phyloP scores from a whole-genome alignment of 2,888 invertebrate species.

The Arrhopalites spinosus region DNA sequence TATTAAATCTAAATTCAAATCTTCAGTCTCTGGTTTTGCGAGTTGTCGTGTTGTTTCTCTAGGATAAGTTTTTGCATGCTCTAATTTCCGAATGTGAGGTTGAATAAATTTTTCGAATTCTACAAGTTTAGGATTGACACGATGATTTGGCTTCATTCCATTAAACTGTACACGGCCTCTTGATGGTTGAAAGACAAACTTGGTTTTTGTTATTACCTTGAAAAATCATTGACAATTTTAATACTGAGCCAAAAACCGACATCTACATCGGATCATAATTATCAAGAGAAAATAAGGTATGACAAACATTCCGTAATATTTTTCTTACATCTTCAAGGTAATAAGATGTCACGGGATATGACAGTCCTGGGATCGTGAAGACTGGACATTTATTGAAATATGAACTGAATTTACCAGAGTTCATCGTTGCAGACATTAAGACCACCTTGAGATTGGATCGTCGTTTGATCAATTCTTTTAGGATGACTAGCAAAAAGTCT shows the following conservation, averaged over 20 bases:
- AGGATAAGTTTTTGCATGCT: constrained; percentile 63
- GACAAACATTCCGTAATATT: too few species aligned
- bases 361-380: constrained; percentile 82
- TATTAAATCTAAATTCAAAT: constrained; percentile 72
- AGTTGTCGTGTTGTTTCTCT: constrained; percentile 65
- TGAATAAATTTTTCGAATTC: constrained; percentile 60
- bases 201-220: constrained; percentile 65
- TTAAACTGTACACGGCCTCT: constrained; percentile 3
- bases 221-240: too few species aligned
- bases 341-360: constrained; percentile 79
- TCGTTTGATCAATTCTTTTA: constrained; percentile 68
- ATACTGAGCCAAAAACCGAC: too few species aligned
- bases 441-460: constrained; percentile 64
- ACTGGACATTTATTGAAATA: constrained; percentile 77
- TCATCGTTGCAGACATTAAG: constrained; percentile 93
- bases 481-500: constrained; percentile 82
- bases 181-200: constrained; percentile 57
- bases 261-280: too few species aligned
- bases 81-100: constrained; percentile 58
- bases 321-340: constrained; percentile 76
- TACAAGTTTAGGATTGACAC: neutral
- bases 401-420: constrained; percentile 76
- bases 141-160: neutral
- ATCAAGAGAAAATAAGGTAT: too few species aligned
- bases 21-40: constrained; percentile 69